Evolutionary conservation across 1,140 invertebrate genomes (phyloP).

Genomic region (Hyposmocoma kahamanoa): DNA sequence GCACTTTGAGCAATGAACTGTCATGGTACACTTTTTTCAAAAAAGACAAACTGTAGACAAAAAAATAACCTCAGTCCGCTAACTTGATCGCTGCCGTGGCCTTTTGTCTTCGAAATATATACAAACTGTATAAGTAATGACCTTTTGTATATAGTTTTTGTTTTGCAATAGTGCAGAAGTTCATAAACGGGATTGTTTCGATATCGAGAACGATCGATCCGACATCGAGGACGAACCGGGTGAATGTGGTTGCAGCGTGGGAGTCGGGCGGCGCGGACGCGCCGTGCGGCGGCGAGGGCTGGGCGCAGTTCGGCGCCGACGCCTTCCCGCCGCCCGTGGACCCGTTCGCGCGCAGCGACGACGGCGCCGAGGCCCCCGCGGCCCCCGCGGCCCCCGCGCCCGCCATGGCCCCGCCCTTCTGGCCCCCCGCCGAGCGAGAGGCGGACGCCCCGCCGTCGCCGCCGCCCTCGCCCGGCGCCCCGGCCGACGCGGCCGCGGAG

Average conservation of each 20-base stretch:
- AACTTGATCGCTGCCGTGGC: too few relatives aligned
- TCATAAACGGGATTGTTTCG: too few relatives aligned
- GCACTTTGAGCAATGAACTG: too few relatives aligned
- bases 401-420: slow-evolving; percentile 15
- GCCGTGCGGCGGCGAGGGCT: slow-evolving; percentile 21
- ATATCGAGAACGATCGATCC: too few relatives aligned
- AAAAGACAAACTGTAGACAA: too few relatives aligned
- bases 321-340: slow-evolving; percentile 9
- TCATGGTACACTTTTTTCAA: too few relatives aligned
- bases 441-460: not conserved
- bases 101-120: too few relatives aligned
- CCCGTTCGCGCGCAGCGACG: slow-evolving; percentile 12
- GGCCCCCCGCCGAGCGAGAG: slow-evolving; percentile 10
- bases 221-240: too few relatives aligned
- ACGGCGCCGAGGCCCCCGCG: slow-evolving; percentile 16
- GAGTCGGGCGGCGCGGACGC: slow-evolving; percentile 11
- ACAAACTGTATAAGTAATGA: too few relatives aligned
- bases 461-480: slow-evolving; percentile 12
- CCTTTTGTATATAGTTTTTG: too few relatives aligned
- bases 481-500: slow-evolving; percentile 4
- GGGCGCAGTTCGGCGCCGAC: slow-evolving; percentile 28
- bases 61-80: too few relatives aligned
- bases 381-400: slow-evolving; percentile 6
- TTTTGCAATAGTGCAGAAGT: too few relatives aligned
- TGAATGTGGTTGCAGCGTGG: slow-evolving; percentile 26